phyloP scores from a whole-genome alignment of 2,888 invertebrate genomes.

The Sympetrum striolatum region DNA sequence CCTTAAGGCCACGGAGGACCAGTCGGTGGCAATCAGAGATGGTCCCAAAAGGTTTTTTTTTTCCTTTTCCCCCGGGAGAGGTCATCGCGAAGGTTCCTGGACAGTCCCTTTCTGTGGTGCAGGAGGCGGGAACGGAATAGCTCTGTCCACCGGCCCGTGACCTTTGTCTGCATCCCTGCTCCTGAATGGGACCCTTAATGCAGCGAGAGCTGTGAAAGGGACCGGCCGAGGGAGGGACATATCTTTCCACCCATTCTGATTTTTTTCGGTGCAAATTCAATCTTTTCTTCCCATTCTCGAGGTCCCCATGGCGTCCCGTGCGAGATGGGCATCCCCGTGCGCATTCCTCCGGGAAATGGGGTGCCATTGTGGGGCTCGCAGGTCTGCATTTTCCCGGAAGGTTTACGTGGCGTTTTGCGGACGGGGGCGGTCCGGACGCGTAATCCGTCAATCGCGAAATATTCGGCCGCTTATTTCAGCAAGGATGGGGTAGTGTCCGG shows the following conservation, averaged over 20 bases:
- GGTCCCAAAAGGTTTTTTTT: not conserved
- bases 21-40: not conserved
- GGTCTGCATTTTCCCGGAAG: not conserved
- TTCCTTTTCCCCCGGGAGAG: not conserved
- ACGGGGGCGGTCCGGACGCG: not conserved
- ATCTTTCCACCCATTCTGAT: not conserved
- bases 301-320: not conserved
- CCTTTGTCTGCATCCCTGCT: not conserved
- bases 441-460: not conserved
- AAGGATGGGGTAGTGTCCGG: too few relatives aligned
- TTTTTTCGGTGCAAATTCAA: not conserved
- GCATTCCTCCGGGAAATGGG: not conserved
- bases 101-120: not conserved
- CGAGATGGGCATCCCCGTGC: not conserved
- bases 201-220: not conserved
- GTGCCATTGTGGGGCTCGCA: not conserved
- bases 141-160: not conserved
- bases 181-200: not conserved
- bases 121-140: not conserved
- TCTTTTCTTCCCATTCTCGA: not conserved
- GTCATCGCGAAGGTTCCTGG: not conserved
- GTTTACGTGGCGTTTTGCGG: not conserved
- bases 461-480: not conserved
- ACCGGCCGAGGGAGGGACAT: not conserved
- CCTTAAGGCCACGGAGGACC: not conserved